Conservation (phyloP, 2,113 vertebrate species). For the Thunnus thynnus region DNA sequence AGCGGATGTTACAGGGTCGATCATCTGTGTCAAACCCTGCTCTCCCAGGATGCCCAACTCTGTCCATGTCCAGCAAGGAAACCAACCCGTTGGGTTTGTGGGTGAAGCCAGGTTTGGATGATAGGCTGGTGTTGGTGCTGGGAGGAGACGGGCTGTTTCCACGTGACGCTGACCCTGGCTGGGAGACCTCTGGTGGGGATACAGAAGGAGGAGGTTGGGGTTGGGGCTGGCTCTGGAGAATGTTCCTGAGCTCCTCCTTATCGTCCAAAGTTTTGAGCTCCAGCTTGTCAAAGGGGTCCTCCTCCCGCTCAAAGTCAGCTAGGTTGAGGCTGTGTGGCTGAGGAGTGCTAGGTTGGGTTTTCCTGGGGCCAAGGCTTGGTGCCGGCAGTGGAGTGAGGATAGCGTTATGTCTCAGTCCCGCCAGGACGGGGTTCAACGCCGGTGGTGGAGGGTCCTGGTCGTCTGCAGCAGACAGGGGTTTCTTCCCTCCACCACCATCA, state of each 20-base stretch:
- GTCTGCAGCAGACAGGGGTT: slow-evolving; percentile 66
- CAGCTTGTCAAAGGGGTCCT: slow-evolving; percentile 97
- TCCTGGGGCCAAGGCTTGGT: slow-evolving; percentile 87
- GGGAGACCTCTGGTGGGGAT: slow-evolving; percentile 72
- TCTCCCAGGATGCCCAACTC: slow-evolving; percentile 82
- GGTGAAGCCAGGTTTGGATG: slow-evolving; percentile 79
- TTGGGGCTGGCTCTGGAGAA: slow-evolving; percentile 90
- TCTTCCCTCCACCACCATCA: slow-evolving; percentile 70
- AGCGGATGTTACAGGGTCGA: slow-evolving; percentile 94
- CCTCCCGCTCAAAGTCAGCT: slow-evolving; percentile 97
- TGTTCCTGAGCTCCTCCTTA: slow-evolving; percentile 93
- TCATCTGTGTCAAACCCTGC: slow-evolving; percentile 79
- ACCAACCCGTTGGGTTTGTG: slow-evolving; percentile 97
- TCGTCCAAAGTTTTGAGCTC: slow-evolving; percentile 98
- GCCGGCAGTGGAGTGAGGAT: slow-evolving; percentile 97
- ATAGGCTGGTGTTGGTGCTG: slow-evolving; percentile 71
- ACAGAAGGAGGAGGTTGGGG: slow-evolving; percentile 65
- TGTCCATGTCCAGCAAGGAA: slow-evolving; percentile 90
- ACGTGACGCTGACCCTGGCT: slow-evolving; percentile 74
- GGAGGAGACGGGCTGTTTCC: slow-evolving; percentile 77
- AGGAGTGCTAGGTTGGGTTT: slow-evolving; percentile 87
- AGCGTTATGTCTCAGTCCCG: slow-evolving; percentile 92
- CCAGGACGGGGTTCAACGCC: slow-evolving; percentile 92
- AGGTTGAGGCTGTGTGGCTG: slow-evolving; percentile 91
- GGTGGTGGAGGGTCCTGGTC: slow-evolving; percentile 87